A percentile compares a stretch with the other conserved stretches of the same genome.
phyloP scores from a whole-genome alignment of 2,113 vertebrate genomes.

The Coryphaenoides rupestris region DNA sequence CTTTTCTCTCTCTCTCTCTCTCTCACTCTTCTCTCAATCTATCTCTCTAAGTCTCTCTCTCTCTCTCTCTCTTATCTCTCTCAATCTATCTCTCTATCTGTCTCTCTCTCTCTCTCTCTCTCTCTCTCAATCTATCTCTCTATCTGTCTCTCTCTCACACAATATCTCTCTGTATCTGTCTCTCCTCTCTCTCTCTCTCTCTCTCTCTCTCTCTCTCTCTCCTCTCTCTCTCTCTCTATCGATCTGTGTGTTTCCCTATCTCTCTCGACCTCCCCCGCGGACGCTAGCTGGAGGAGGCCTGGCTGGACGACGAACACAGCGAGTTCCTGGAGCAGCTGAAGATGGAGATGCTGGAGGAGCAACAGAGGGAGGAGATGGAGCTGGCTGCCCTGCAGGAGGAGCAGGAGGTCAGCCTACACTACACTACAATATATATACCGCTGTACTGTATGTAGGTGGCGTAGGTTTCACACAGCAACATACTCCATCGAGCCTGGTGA shows the following conservation, averaged over 20 bases:
- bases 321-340: constrained; percentile 97
- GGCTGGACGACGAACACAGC: constrained; percentile 96
- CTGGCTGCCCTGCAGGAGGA: constrained; percentile 77
- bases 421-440: too few species aligned
- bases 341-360: constrained; percentile 92
- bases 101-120: too few species aligned
- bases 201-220: background rate
- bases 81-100: too few species aligned
- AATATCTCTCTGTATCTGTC: too few species aligned
- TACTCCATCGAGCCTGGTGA: too few species aligned
- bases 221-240: background rate
- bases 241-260: background rate
- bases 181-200: too few species aligned
- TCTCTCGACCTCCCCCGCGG: constrained; percentile 8
- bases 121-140: background rate
- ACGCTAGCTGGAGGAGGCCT: constrained; percentile 88
- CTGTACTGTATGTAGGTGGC: too few species aligned
- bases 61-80: too few species aligned
- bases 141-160: background rate
- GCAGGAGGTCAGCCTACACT: constrained; percentile 65
- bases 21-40: background rate
- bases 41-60: background rate
- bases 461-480: too few species aligned
- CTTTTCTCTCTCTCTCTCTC: too few species aligned
- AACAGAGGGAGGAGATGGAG: constrained; percentile 83